Conservation (phyloP, 2,888 invertebrate genomes). For the Cryptosula pallasiana region DNA sequence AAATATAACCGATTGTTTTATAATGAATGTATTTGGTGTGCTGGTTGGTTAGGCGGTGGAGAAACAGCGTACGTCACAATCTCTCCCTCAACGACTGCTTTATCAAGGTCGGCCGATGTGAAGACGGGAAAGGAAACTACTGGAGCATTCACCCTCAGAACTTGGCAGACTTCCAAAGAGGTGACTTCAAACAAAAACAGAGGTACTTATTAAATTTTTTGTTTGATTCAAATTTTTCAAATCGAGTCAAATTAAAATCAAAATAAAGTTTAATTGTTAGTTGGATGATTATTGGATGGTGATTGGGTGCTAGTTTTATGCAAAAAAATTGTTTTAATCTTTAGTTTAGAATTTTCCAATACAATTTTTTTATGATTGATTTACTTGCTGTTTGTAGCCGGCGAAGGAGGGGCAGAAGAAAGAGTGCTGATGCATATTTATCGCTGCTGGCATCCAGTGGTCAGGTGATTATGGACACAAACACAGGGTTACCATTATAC, state of each 20-base stretch:
- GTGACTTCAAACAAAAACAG: slow-evolving; percentile 16
- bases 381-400: neutral
- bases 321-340: no score
- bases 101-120: slow-evolving; percentile 14
- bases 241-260: no score
- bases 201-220: no score
- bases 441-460: slow-evolving; percentile 7
- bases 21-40: neutral
- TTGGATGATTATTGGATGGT: no score
- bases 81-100: slow-evolving; percentile 20
- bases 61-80: slow-evolving; percentile 16
- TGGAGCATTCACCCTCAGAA: slow-evolving; percentile 21
- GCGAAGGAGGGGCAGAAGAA: neutral
- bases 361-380: neutral
- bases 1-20: neutral
- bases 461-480: neutral
- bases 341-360: no score
- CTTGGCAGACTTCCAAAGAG: neutral
- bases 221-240: no score
- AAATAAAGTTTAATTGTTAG: no score
- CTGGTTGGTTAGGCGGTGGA: neutral
- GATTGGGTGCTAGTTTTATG: no score
- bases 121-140: slow-evolving; percentile 17
- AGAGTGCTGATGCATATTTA: neutral
- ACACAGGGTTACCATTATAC: neutral